Base-by-base conservation (phyloP, 2,888 invertebrate genomes). In the Acanthococcus lagerstroemiae region DNA sequence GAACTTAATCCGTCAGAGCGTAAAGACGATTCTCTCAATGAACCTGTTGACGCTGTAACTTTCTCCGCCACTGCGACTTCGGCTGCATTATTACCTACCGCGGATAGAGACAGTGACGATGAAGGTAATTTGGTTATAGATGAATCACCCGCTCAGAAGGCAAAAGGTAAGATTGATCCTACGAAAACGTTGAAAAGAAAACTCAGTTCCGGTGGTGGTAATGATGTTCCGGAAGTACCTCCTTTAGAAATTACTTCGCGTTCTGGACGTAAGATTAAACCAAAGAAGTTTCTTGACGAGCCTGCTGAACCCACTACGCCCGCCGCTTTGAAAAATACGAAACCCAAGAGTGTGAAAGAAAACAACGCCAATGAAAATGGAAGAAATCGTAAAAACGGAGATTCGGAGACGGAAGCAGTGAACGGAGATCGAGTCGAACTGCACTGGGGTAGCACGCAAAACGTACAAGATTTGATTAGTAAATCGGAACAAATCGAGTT, bases 251-350 rank as follows among this genome's bases (percentile, higher is more conserved):
- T 67, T 21, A 68, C 68, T 22, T 69, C 69, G 30, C 69, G 69
- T 21, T 73, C 73, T 72, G 87, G 87, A 0, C 80, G 88, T 61
- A 87, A 87, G 76, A 85, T 88, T 68, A 84, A 86, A 70, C 86
- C 85, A 0, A 87, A 77, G 67, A 73, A 75, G 63, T 77, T 76
- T 71, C 60, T 68, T 26, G 71, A 71, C 67, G 68, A 69, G 52
- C 61, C 61, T 17, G 68, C 68, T n/a, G 71, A 70, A 52, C 52
- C 37, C 37, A 61, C 27, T 24, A 61, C 61, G 15, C 50, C 61
- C 22, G 37, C 44, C 6, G 22, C 21, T 26, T 57, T 56, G 15
- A 69, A 69, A 67, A 66, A 61, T 21, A 63, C 1, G 1, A 52
- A 27, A 24, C 17, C 52, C 6, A 67, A 67, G 48, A 65, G 1